These are phyloP conservation scores for Protonibea diacanthus DNA, from an alignment of 2,797 vertebrate genomes.

Conservation along the genomic window DNA sequence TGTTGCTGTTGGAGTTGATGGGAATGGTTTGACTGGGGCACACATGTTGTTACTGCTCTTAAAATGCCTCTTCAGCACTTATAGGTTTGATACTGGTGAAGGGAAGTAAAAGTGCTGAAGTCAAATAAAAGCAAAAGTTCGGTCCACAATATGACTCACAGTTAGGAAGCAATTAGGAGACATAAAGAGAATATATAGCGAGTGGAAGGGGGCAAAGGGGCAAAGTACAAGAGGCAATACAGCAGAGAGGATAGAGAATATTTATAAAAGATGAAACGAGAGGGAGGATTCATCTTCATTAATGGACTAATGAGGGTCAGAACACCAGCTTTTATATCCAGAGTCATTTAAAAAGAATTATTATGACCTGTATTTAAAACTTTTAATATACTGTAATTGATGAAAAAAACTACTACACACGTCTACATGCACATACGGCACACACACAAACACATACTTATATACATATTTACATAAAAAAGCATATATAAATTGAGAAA, in stretches of 20 bases:
- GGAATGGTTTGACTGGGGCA: constrained; percentile 53
- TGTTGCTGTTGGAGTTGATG: constrained; percentile 51
- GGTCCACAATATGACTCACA: constrained; percentile 69
- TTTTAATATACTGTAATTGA: constrained; percentile 78
- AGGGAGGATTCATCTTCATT: constrained; percentile 73
- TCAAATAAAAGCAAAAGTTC: constrained; percentile 73
- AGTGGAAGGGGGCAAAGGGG: constrained; percentile 42
- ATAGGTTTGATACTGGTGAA: constrained; percentile 66
- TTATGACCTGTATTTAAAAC: constrained; percentile 80
- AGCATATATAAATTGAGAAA: constrained; percentile 62
- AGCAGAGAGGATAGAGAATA: constrained; percentile 53
- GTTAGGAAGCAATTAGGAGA: constrained; percentile 71
- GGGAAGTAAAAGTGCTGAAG: constrained; percentile 74
- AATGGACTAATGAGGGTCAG: constrained; percentile 86
- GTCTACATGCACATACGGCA: constrained; percentile 54
- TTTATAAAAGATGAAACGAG: constrained; percentile 61
- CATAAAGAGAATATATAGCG: constrained; percentile 70
- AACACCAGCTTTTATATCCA: constrained; percentile 89
- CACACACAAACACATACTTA: constrained; percentile 35
- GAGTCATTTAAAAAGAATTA: constrained; percentile 78
- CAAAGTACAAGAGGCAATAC: constrained; percentile 48
- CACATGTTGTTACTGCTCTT: constrained; percentile 67
- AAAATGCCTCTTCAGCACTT: constrained; percentile 76
- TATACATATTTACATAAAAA: constrained; percentile 62
- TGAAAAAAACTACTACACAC: constrained; percentile 53